A percentile compares a stretch with the other conserved stretches of the same genome.
These are phyloP conservation scores for Melanophora roralis DNA, from an alignment of 2,888 invertebrate genomes.

Conservation along the genomic window DNA sequence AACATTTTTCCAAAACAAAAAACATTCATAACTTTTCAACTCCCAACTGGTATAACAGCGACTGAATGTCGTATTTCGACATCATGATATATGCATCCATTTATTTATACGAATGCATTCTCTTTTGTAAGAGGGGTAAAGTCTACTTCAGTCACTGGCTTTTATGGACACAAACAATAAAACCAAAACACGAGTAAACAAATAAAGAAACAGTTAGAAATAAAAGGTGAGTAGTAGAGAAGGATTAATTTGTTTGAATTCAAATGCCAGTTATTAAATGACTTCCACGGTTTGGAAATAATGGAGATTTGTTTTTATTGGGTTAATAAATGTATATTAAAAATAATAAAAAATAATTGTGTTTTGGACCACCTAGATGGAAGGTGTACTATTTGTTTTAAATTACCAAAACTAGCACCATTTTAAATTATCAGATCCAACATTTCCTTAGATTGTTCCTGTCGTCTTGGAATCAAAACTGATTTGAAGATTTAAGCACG, in stretches of 20 bases:
- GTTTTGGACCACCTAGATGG: too few relatives aligned
- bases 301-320: too few relatives aligned
- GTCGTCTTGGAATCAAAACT: too few relatives aligned
- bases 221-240: neutral
- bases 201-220: slow-evolving; percentile 27
- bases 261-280: slow-evolving; percentile 24
- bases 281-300: neutral
- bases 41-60: neutral
- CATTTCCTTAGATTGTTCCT: too few relatives aligned
- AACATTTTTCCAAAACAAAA: slow-evolving; percentile 31
- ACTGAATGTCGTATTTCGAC: neutral
- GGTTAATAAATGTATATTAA: too few relatives aligned
- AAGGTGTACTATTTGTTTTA: too few relatives aligned
- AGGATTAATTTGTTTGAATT: slow-evolving; percentile 38
- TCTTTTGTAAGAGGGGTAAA: neutral
- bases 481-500: too few relatives aligned
- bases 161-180: neutral
- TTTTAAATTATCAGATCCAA: too few relatives aligned
- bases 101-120: neutral
- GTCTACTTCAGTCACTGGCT: slow-evolving; percentile 4
- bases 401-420: too few relatives aligned
- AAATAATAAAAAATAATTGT: too few relatives aligned
- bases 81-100: neutral
- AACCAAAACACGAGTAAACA: neutral
- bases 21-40: slow-evolving; percentile 22